These are phyloP conservation scores for Peromyscus melanophrys DNA, from an alignment of 2,797 vertebrate genomes.

Conservation along the genomic window DNA sequence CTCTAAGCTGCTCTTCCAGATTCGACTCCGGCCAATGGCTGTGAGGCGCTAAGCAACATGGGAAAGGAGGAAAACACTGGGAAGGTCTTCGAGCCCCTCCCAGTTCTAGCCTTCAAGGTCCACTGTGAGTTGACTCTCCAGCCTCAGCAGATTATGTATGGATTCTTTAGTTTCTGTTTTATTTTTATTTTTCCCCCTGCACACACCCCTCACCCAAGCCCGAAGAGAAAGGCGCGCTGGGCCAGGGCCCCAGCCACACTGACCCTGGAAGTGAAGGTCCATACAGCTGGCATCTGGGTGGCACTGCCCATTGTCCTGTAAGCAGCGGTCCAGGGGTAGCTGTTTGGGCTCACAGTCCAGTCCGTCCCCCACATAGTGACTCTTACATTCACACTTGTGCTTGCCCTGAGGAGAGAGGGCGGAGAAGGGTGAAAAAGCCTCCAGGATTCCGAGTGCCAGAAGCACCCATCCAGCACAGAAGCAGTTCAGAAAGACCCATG, in stretches of 20 bases:
- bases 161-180: neutral
- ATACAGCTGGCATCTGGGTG: conserved; percentile 92
- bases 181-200: neutral
- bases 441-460: neutral
- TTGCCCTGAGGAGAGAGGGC: conserved; percentile 89
- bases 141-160: neutral
- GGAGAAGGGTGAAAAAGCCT: neutral
- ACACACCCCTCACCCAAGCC: neutral
- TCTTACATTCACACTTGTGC: conserved; percentile 93
- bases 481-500: neutral
- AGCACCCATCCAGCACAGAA: neutral
- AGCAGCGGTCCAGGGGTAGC: conserved; percentile 94
- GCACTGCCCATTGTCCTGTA: conserved; percentile 94
- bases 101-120: neutral
- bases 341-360: conserved; percentile 91
- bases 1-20: neutral
- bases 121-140: neutral
- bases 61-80: neutral
- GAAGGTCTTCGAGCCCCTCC: neutral
- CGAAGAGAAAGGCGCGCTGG: neutral
- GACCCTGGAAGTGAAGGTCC: conserved; percentile 96
- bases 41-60: neutral
- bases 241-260: conserved; percentile 55
- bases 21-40: neutral
- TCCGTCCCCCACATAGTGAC: conserved; percentile 94